phyloP scores from a whole-genome alignment of 1,140 invertebrate genomes.

The Lordiphosa stackelbergi region DNA sequence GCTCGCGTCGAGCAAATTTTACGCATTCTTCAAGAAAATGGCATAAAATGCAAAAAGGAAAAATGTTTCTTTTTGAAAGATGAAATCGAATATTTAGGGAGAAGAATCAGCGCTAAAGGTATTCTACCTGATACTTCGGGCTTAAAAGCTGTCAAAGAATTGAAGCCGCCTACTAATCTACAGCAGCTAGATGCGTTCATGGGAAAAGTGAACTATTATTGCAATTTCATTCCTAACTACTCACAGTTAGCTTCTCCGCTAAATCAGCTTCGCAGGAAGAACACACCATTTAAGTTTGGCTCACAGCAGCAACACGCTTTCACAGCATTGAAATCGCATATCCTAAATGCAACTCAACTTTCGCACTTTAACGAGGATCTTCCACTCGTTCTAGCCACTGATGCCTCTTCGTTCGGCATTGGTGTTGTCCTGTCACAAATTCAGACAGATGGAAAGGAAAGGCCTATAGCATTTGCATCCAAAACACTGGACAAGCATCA shows the following conservation, averaged over 20 bases:
- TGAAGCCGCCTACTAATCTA: slow-evolving; percentile 49
- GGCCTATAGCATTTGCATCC: background rate
- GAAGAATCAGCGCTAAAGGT: slow-evolving; percentile 43
- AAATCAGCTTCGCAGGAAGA: slow-evolving; percentile 5
- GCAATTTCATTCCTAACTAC: slow-evolving; percentile 5
- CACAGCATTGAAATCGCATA: slow-evolving; percentile 1
- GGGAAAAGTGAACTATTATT: slow-evolving; percentile 19
- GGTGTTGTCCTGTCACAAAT: too few species aligned
- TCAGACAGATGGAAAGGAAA: too few species aligned
- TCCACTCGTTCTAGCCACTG: background rate
- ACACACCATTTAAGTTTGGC: background rate
- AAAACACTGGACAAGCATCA: slow-evolving; percentile 5
- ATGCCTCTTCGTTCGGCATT: background rate
- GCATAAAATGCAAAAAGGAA: slow-evolving; percentile 36
- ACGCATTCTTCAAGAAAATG: slow-evolving; percentile 21
- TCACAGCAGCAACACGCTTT: slow-evolving; percentile 1
- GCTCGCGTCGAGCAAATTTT: slow-evolving; percentile 52
- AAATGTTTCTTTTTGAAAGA: slow-evolving; percentile 39
- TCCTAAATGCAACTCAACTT: background rate
- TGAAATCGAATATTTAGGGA: slow-evolving; percentile 54
- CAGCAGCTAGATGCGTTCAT: slow-evolving; percentile 57
- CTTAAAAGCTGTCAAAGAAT: slow-evolving; percentile 27
- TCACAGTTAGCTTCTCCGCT: slow-evolving; percentile 4
- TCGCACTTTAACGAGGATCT: background rate
- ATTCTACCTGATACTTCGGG: slow-evolving; percentile 31